Percentiles rank a stretch among this genome's conserved stretches.
These are phyloP conservation scores for Sceliomorpha sp. DNA, from an alignment of 2,888 invertebrate genomes.

Conservation along the genomic window DNA sequence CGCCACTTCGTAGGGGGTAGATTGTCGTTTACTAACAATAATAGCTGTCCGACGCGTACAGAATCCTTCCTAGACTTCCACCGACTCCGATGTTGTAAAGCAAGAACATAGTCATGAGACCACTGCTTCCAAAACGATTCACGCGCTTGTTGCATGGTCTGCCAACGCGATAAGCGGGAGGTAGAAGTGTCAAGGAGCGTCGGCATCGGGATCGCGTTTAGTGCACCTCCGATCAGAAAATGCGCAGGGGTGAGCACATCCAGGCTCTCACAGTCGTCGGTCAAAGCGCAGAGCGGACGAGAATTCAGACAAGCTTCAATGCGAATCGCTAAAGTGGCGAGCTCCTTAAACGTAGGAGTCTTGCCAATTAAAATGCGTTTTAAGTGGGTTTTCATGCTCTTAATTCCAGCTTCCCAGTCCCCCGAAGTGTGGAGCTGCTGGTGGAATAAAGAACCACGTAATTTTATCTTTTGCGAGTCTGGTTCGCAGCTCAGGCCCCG, in stretches of 20 bases:
- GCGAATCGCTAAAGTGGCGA: slow-evolving; percentile 1
- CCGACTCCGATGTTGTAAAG: background rate
- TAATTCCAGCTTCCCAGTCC: slow-evolving; percentile 21
- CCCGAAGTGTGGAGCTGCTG: slow-evolving; percentile 25
- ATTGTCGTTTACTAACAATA: background rate
- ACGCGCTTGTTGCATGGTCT: slow-evolving; percentile 2
- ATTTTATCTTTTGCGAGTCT: slow-evolving; percentile 2
- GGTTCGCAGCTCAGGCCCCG: background rate
- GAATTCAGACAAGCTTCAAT: slow-evolving; percentile 7
- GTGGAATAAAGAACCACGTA: slow-evolving; percentile 31
- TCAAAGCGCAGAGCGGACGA: no score
- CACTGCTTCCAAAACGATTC: slow-evolving; percentile 6
- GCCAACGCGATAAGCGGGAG: background rate
- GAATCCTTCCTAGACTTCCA: background rate
- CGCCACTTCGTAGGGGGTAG: slow-evolving; percentile 23
- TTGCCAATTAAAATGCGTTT: slow-evolving; percentile 1
- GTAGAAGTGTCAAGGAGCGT: no score
- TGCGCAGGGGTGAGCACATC: no score
- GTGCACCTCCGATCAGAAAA: no score
- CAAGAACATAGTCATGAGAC: slow-evolving; percentile 5
- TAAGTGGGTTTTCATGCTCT: slow-evolving; percentile 13
- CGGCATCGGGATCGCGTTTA: no score
- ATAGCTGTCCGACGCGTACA: background rate
- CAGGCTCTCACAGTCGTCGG: no score
- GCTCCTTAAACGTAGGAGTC: slow-evolving; percentile 11